Percentiles rank a stretch among this genome's conserved stretches.
These are phyloP conservation scores for Orestias chungarensis DNA, from an alignment of 2,797 vertebrate species.

Conservation along the genomic window DNA sequence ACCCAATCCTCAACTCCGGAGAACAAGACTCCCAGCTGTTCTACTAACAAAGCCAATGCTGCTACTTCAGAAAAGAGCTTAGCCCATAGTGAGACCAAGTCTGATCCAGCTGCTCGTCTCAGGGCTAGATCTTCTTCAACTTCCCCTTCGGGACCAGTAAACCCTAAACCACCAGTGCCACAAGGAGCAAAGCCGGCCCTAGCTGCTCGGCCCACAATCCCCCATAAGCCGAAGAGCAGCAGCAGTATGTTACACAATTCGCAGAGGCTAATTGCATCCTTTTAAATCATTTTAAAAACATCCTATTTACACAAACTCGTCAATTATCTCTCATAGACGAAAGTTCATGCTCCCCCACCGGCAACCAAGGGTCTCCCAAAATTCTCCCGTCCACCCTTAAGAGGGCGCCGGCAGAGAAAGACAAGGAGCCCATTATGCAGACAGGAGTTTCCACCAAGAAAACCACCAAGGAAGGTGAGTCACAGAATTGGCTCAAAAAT, in stretches of 20 bases:
- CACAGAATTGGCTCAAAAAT: neutral
- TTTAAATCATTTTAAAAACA: neutral
- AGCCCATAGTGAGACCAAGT: constrained; percentile 81
- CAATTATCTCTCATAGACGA: constrained; percentile 80
- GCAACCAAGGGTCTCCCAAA: constrained; percentile 80
- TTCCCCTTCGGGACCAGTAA: constrained; percentile 64
- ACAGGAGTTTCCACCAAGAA: constrained; percentile 77
- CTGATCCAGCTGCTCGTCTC: constrained; percentile 77
- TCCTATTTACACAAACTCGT: neutral
- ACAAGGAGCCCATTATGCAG: constrained; percentile 83
- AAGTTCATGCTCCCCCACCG: constrained; percentile 80
- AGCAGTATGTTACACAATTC: constrained; percentile 61
- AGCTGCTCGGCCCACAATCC: constrained; percentile 85
- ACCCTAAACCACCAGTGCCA: constrained; percentile 85
- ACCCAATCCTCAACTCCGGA: constrained; percentile 76
- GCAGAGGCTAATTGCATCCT: neutral
- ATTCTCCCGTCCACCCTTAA: constrained; percentile 83
- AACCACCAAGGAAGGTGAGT: constrained; percentile 89
- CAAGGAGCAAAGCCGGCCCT: constrained; percentile 87
- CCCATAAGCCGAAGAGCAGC: constrained; percentile 86
- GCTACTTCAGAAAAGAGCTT: constrained; percentile 82
- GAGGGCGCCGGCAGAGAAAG: constrained; percentile 87
- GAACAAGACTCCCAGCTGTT: constrained; percentile 66
- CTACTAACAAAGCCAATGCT: constrained; percentile 72
- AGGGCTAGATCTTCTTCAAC: constrained; percentile 80